Evolutionary conservation across 2,113 vertebrate species (phyloP), one percentile per base, ranked within the genome.

Genomic region (Esox niger): DNA sequence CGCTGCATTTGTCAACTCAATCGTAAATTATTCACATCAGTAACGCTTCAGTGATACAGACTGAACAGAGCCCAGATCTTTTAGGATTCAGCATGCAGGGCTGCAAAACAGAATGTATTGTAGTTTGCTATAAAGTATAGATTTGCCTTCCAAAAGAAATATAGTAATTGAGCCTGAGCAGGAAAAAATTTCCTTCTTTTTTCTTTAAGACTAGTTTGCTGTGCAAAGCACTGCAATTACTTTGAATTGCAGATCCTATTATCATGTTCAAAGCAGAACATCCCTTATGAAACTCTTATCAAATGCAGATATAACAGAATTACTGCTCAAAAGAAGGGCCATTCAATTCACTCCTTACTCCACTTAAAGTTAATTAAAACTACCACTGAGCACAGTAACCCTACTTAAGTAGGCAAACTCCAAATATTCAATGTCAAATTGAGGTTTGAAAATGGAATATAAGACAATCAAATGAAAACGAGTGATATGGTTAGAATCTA

Each of bases 191-290:
- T 30, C 77, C 75, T 76, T 64, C 32, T 67, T 76, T n/a, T n/a
- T n/a, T 79, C 71, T 33, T 68, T 69, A 70, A 69, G 81, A 55
- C 71, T 82, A 85, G 78, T 70, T 79, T 79, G 78, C 76, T 69
- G 60, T 38, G 66, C 52, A 58, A 72, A 17, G 55, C 64, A 6
- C 31, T 20, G 56, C 63, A 65, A 61, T 80, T 75, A 68, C 70
- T 82, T 77, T 76, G 73, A 70, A 79, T 26, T 77, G 79, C 78
- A 76, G 80, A 76, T 83, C 62, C 73, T 62, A 69, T 77, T 61
- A 23, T 20, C 25, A 30, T 78, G 80, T 77, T 64, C 62, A 27
- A 54, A 1, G 33, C 0, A 4, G 21, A 9, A 26, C 55, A 26
- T 56, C 23, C 38, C 38, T 43, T 43, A 43, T 17, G 38, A 43